phyloP scores from a whole-genome alignment of 1,140 invertebrate genomes.

The Oncopodura yosiiana region DNA sequence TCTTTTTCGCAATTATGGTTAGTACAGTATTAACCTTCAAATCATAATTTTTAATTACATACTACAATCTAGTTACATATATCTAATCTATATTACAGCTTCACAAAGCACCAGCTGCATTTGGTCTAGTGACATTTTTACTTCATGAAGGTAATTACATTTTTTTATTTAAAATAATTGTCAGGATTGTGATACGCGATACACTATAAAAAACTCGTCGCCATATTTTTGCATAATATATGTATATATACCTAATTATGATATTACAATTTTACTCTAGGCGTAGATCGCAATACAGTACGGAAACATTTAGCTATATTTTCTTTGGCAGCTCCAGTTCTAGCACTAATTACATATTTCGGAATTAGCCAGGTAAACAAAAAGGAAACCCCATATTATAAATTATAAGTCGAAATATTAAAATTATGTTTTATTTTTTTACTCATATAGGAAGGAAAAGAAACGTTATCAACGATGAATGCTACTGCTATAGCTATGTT shows the following conservation, averaged over 20 bases:
- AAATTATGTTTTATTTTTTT: constrained; percentile 18
- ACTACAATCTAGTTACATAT: constrained; percentile 5
- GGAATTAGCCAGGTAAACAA: constrained; percentile 77
- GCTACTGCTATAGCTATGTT: constrained; percentile 94
- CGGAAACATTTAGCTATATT: constrained; percentile 86
- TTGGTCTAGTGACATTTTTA: constrained; percentile 93
- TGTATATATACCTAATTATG: too few species aligned
- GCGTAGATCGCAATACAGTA: constrained; percentile 76
- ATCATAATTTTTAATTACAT: neutral
- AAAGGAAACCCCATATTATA: too few species aligned
- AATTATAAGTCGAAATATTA: too few species aligned
- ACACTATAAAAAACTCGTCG: too few species aligned
- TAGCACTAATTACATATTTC: constrained; percentile 87
- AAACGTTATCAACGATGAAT: constrained; percentile 68
- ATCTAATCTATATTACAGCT: constrained; percentile 40
- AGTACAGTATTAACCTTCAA: constrained; percentile 3
- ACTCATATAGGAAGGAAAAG: constrained; percentile 53
- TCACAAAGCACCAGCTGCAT: constrained; percentile 96
- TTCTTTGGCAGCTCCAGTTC: constrained; percentile 79
- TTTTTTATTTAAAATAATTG: too few species aligned
- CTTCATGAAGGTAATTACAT: constrained; percentile 93
- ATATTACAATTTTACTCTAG: too few species aligned
- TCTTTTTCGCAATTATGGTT: constrained; percentile 96
- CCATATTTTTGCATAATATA: too few species aligned
- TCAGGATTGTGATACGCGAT: too few species aligned